Evolutionary conservation across 2,888 invertebrate genomes (phyloP).

Genomic region (Dioctria rufipes): DNA sequence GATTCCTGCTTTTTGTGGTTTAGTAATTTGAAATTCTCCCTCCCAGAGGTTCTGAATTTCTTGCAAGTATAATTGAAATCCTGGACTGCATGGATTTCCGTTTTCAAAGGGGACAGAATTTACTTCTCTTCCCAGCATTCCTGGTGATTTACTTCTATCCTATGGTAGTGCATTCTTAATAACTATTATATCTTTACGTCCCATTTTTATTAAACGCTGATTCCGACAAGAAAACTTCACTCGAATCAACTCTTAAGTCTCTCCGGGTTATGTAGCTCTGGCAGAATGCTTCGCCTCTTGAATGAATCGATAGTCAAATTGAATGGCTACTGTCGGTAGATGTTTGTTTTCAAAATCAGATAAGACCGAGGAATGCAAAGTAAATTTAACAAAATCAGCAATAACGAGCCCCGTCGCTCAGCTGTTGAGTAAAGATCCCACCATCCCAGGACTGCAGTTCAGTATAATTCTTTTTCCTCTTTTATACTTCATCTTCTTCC

Average conservation of each 20-base stretch:
- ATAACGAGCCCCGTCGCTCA: conserved; percentile 18
- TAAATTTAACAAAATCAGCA: conserved; percentile 53
- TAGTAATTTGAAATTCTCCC: neutral
- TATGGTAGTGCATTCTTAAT: neutral
- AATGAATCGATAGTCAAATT: conserved; percentile 45
- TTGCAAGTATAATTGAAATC: too few species aligned
- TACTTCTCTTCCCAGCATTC: too few species aligned
- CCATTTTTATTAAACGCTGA: neutral
- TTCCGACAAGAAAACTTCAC: conserved; percentile 13
- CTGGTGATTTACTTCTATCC: too few species aligned
- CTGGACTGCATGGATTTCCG: too few species aligned
- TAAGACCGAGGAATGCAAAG: conserved; percentile 41
- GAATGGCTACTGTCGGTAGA: conserved; percentile 26
- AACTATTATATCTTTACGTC: neutral
- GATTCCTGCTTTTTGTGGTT: neutral
- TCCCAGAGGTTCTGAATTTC: too few species aligned
- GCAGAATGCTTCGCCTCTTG: neutral
- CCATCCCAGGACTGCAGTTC: neutral
- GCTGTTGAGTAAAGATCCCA: neutral
- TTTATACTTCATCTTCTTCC: neutral
- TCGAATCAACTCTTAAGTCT: conserved; percentile 38
- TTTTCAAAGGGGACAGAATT: too few species aligned
- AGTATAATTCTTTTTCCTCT: neutral
- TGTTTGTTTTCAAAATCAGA: conserved; percentile 50
- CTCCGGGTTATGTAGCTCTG: conserved; percentile 1